These are phyloP conservation scores for Chionoecetes opilio DNA, from an alignment of 1,140 invertebrate species.

Conservation along the genomic window DNA sequence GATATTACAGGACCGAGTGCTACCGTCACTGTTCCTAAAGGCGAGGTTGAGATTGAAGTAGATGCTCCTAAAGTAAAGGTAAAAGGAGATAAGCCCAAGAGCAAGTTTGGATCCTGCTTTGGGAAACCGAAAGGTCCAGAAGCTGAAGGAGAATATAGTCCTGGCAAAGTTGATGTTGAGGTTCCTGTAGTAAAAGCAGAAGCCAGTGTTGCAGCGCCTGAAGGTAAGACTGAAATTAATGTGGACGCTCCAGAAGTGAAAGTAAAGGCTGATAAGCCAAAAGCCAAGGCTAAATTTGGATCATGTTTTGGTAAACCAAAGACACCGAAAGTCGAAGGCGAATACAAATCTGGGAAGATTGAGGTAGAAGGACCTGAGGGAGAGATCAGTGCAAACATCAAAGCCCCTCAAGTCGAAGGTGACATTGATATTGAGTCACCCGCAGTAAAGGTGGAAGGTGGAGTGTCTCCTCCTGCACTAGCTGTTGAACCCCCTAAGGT, in stretches of 20 bases:
- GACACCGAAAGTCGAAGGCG: slow-evolving; percentile 61
- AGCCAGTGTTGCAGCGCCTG: background rate
- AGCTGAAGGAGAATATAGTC: slow-evolving; percentile 49
- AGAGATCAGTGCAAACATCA: background rate
- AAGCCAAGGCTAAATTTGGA: slow-evolving; percentile 64
- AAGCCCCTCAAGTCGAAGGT: background rate
- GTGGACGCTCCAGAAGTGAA: slow-evolving; percentile 43
- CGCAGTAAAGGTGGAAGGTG: slow-evolving; percentile 62
- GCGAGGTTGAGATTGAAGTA: slow-evolving; percentile 30
- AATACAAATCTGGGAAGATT: slow-evolving; percentile 50
- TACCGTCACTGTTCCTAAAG: background rate
- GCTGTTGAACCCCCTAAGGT: slow-evolving; percentile 46
- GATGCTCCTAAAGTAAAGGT: slow-evolving; percentile 37
- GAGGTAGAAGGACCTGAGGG: slow-evolving; percentile 25
- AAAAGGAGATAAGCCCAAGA: slow-evolving; percentile 28
- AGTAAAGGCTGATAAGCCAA: slow-evolving; percentile 47
- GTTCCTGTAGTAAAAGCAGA: slow-evolving; percentile 24
- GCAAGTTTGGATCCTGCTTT: slow-evolving; percentile 56
- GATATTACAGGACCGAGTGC: background rate
- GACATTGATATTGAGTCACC: slow-evolving; percentile 51
- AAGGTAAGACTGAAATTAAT: slow-evolving; percentile 36
- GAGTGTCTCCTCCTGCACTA: background rate
- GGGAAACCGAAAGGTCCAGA: slow-evolving; percentile 66
- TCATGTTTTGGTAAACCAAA: slow-evolving; percentile 69
- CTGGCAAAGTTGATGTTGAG: slow-evolving; percentile 47